Conservation (phyloP, 2,888 invertebrate species). For the Drosophila fungiperda region DNA sequence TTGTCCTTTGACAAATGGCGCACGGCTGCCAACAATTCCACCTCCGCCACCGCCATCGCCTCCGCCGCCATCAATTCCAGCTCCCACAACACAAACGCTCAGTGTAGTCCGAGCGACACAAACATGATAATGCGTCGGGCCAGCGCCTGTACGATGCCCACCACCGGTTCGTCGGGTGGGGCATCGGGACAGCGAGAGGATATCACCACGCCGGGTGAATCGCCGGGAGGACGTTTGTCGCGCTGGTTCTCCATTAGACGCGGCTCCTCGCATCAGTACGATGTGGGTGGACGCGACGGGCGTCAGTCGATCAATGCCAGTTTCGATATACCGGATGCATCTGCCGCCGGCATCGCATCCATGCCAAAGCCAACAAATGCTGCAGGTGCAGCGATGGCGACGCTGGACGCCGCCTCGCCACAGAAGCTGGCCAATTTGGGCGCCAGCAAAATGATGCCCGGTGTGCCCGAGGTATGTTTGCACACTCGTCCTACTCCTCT, state of each 20-base stretch:
- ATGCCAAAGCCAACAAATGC: constrained; percentile 9
- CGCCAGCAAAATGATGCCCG: constrained; percentile 91
- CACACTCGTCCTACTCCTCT: neutral
- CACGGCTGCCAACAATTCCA: constrained; percentile 77
- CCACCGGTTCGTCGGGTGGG: constrained; percentile 25
- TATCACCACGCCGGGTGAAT: constrained; percentile 88
- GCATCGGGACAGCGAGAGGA: constrained; percentile 75
- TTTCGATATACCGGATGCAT: constrained; percentile 82
- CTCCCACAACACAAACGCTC: constrained; percentile 11
- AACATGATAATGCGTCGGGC: constrained; percentile 76
- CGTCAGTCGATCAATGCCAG: constrained; percentile 82
- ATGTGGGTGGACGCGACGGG: constrained; percentile 87
- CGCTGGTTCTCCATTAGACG: constrained; percentile 96
- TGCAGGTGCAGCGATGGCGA: constrained; percentile 17
- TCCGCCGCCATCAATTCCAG: constrained; percentile 5
- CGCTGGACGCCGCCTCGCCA: constrained; percentile 69
- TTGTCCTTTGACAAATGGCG: constrained; percentile 92
- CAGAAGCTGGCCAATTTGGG: constrained; percentile 72
- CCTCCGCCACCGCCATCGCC: constrained; percentile 48
- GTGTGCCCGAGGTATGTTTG: constrained; percentile 90
- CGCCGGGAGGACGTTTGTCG: constrained; percentile 91
- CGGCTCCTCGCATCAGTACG: constrained; percentile 93
- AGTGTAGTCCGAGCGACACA: constrained; percentile 45
- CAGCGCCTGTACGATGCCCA: constrained; percentile 77
- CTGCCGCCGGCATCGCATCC: constrained; percentile 16